phyloP scores from a whole-genome alignment of 2,797 vertebrate species.

The Aselliscus stoliczkanus region DNA sequence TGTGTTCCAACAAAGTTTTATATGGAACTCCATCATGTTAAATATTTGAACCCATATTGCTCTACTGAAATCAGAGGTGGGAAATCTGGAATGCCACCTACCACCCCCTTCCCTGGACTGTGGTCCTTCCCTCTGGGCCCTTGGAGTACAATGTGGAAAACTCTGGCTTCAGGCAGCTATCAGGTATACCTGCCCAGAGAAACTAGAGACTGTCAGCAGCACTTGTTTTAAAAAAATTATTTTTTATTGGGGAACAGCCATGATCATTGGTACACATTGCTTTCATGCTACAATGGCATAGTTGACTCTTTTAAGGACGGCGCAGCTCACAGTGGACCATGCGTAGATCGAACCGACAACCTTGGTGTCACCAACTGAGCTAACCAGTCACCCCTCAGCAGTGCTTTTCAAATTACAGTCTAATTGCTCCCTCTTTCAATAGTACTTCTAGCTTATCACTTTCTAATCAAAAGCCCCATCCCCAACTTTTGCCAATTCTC shows the following conservation, averaged over 20 bases:
- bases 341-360: too few species aligned
- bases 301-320: too few species aligned
- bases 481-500: neutral
- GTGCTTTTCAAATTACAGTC: neutral
- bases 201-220: neutral
- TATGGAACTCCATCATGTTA: neutral
- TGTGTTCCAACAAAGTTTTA: neutral
- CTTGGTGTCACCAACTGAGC: too few species aligned
- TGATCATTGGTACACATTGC: too few species aligned
- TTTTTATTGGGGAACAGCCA: too few species aligned
- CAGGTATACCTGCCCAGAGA: neutral
- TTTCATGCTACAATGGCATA: too few species aligned
- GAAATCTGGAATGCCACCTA: neutral
- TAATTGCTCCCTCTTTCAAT: neutral
- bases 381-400: neutral
- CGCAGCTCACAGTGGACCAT: too few species aligned
- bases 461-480: neutral
- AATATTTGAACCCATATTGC: neutral
- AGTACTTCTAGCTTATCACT: neutral
- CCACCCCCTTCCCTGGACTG: too few species aligned
- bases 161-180: neutral
- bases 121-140: accelerated
- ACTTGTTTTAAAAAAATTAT: too few species aligned
- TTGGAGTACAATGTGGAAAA: neutral
- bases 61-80: neutral